These are phyloP conservation scores for Scomberomorus guttatus DNA, from an alignment of 2,797 vertebrate species.

Conservation along the genomic window DNA sequence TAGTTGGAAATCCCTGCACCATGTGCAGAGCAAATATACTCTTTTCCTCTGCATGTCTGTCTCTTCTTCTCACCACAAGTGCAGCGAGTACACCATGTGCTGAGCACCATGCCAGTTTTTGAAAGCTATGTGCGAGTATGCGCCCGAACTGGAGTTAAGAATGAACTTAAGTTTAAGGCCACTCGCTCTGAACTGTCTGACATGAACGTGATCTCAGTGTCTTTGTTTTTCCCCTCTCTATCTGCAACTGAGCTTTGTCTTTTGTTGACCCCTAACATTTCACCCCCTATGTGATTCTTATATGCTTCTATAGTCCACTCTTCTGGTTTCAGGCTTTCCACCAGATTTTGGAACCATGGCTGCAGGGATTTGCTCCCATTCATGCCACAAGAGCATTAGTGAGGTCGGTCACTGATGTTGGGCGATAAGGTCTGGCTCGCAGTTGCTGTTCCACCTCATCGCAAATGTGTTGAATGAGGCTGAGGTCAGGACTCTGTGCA, in stretches of 20 bases:
- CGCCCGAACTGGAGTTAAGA: neutral
- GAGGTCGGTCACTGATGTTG: neutral
- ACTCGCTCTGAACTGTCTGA: neutral
- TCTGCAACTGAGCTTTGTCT: neutral
- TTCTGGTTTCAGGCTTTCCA: too few relatives aligned
- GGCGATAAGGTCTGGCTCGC: neutral
- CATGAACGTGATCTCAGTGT: neutral
- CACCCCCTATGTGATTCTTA: too few relatives aligned
- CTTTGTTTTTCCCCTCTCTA: neutral
- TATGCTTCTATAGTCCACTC: too few relatives aligned
- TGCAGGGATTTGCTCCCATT: neutral
- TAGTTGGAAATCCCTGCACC: conserved; percentile 32
- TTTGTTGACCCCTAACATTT: neutral
- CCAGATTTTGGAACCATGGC: neutral
- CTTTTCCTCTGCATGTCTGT: neutral
- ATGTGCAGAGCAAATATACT: conserved; percentile 37
- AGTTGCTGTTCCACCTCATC: neutral
- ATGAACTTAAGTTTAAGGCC: conserved; percentile 1
- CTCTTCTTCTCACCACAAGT: neutral
- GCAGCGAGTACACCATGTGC: conserved; percentile 50
- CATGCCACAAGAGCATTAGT: too few relatives aligned
- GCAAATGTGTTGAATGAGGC: neutral
- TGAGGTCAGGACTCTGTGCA: neutral
- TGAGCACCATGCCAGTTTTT: neutral
- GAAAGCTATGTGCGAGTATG: neutral